Base-by-base conservation (phyloP, 2,113 vertebrate species). In the Myotis brandtii region DNA sequence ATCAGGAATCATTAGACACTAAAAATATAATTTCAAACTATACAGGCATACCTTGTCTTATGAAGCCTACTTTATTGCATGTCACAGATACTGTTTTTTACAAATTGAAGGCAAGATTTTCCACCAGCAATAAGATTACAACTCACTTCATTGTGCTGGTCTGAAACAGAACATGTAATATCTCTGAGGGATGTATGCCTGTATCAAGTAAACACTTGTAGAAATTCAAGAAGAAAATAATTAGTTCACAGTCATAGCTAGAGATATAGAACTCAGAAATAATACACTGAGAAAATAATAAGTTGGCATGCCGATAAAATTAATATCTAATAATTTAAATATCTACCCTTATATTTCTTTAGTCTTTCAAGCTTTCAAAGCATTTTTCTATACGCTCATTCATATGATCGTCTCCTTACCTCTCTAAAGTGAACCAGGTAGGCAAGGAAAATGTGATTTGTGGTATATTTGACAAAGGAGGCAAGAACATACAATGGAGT, bases 161-260 rank as follows among this genome's bases (percentile, higher is more conserved):
- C 80, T 46, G 2, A 40, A 64, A 64, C 25, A 0, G 13, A 64
- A 32, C 80, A 40, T 43, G 40, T 40, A 32, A 32, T 32, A 64
- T 64, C 17, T 46, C 56, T 83, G 37, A 46, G 27, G n/a, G 32
- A 43, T 32, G 40, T 32, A 11, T 21, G 17, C 27, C 40, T 32
- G 1, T 32, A 46, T 32, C 52, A 59, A 96, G 27, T 0, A 43
- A 84, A 95, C 54, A 12, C 27, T 64, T 23, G 54, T 37, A 67
- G 73, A 97, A 75, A n/a, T 59, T 89, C 18, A 89, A 72, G 16
- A 88, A 81, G 43, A 40, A 88, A 84, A 88, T 48, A 34, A 72
- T 6, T 34, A 70, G 80, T 72, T 1, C 0, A 66, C 7, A 32
- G 2, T 56, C 27, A 86, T 6, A 85, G 20, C 86, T 79, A 16